A percentile compares a stretch with the other conserved stretches of the same genome.
Conservation (phyloP, 2,888 invertebrate genomes). For the Platypus cylindrus region DNA sequence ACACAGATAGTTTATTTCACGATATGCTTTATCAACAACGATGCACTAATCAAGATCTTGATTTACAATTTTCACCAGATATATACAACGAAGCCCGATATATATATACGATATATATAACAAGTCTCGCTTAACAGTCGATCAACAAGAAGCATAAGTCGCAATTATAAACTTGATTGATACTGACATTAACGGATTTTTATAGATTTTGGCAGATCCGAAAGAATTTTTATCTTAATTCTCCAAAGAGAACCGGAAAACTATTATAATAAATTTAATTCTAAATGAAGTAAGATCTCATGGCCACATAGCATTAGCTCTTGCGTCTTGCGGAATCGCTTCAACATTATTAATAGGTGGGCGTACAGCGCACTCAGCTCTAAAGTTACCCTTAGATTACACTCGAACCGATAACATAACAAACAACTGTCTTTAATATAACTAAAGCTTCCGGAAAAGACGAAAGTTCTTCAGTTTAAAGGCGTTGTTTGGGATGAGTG, state of each 20-base stretch:
- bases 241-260: not conserved
- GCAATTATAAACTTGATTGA: no score
- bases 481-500: slow-evolving; percentile 1
- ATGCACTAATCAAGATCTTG: no score
- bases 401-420: not conserved
- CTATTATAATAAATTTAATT: not conserved
- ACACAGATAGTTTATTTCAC: slow-evolving; percentile 19
- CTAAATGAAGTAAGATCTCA: not conserved
- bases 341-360: not conserved
- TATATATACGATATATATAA: no score
- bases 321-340: not conserved
- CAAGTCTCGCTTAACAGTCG: no score
- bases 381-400: not conserved
- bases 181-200: no score
- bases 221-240: not conserved
- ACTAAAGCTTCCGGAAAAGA: not conserved
- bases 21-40: no score
- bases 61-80: no score
- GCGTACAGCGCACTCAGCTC: not conserved
- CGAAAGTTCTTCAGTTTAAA: not conserved
- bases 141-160: no score
- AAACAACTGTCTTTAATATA: not conserved
- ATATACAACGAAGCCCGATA: no score
- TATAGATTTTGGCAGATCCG: no score
- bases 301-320: not conserved